A percentile compares a stretch with the other conserved stretches of the same genome.
These are phyloP conservation scores for Myotis myotis DNA, from an alignment of 2,797 vertebrate species.

Conservation along the genomic window DNA sequence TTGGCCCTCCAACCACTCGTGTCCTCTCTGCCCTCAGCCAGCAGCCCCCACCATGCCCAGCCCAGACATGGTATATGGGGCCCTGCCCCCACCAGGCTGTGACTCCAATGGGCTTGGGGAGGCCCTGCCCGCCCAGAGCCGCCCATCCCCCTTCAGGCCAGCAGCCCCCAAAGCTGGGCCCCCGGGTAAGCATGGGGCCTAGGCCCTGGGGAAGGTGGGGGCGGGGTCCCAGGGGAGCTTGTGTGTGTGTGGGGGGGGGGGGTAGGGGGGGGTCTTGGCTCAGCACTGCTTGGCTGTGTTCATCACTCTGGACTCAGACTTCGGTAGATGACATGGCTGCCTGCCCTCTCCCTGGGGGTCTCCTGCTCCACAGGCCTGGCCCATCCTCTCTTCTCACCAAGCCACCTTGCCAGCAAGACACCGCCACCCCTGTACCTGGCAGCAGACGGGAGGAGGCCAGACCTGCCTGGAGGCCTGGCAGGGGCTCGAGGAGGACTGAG, in stretches of 20 bases:
- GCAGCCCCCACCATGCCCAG: slow-evolving; percentile 81
- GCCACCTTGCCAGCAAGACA: slow-evolving; percentile 90
- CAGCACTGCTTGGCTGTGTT: too few relatives aligned
- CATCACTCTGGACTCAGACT: background rate
- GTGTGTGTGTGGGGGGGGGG: too few relatives aligned
- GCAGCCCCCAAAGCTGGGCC: slow-evolving; percentile 83
- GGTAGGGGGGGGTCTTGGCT: background rate
- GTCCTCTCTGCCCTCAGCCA: slow-evolving; percentile 78
- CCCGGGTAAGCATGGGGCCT: slow-evolving; percentile 77
- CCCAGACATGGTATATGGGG: slow-evolving; percentile 86
- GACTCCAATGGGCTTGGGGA: slow-evolving; percentile 69
- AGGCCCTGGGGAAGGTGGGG: slow-evolving; percentile 80
- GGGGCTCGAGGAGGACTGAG: slow-evolving; percentile 81
- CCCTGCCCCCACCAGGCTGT: slow-evolving; percentile 84
- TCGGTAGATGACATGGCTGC: background rate
- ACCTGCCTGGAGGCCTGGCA: slow-evolving; percentile 80
- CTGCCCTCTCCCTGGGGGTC: background rate
- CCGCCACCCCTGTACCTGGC: slow-evolving; percentile 87
- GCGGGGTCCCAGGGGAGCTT: background rate
- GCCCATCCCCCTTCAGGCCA: slow-evolving; percentile 84
- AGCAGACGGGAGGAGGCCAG: slow-evolving; percentile 84
- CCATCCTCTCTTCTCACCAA: slow-evolving; percentile 90
- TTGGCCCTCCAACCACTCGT: background rate
- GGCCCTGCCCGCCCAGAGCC: slow-evolving; percentile 82
- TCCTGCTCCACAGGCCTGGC: slow-evolving; percentile 82